Evolutionary conservation across 2,888 invertebrate genomes (phyloP), one percentile per base, ranked within the genome.

Genomic region (Pollenia labialis): DNA sequence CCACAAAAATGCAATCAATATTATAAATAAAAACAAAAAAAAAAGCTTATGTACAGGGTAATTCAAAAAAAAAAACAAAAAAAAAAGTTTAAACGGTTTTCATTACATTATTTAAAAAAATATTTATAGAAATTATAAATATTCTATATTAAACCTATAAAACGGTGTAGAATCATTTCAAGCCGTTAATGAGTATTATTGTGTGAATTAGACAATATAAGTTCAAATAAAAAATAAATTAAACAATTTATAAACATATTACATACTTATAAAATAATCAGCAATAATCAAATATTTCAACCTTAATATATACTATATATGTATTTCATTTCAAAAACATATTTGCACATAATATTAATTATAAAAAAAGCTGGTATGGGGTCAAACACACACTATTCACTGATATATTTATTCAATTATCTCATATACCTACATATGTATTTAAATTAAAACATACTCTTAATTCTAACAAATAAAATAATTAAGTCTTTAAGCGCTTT

Each of bases 131-230:
- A 42, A 46, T 40, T 11, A 16, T 16, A 68, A 44, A 58, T 18
- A 48, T 18, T 4, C 32, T 32, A 42, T 54, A 80, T 11, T 50
- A 6, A 54, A 52, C 50, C 23, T 83, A 72, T 58, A 18, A 69
- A 81, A 74, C 81, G 81, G 46, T 58, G 9, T 72, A 66, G 54
- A 23, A 10, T 48, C 2, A 56, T 64, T 40, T 40, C 48, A 64
- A 48, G 16, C 69, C 85, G 87, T 87, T 86, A 74, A 88, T 89
- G 88, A 88, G 90, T 90, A 91, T 90, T 92, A 92, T 92, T 92
- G 92, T 93, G 93, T 93, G 93, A 93, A 90, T 92, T 92, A 92
- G 93, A 93, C 93, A 93, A 93, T 93, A 93, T 92, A 91, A 88
- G 81, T 66, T 82, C 12, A 85, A 75, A 54, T 66, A 76, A 56